phyloP scores from a whole-genome alignment of 2,113 vertebrate species.

The Eulemur macaco region DNA sequence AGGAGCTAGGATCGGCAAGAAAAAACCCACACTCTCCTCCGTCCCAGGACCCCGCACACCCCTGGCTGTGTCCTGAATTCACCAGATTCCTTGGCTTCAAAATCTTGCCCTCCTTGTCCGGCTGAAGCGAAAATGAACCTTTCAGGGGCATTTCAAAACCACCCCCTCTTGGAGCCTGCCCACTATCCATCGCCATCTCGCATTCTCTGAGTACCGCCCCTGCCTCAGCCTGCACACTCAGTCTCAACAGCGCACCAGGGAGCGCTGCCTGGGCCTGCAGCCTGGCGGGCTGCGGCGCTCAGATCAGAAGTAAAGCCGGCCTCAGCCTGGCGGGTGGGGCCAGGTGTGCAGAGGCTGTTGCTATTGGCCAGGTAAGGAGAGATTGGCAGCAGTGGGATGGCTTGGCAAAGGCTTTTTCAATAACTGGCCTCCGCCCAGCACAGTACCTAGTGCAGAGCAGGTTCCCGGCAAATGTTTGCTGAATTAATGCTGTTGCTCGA shows the following conservation, averaged over 20 bases:
- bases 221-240: not conserved
- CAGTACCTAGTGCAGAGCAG: not conserved
- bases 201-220: too few relatives aligned
- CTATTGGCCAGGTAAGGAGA: not conserved
- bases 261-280: not conserved
- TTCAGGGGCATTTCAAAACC: not conserved
- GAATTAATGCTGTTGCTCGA: not conserved
- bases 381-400: not conserved
- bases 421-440: not conserved
- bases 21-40: not conserved
- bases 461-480: too few relatives aligned
- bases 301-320: not conserved
- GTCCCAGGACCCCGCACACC: too few relatives aligned
- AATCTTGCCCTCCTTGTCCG: not conserved
- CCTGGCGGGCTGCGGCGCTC: not conserved
- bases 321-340: not conserved
- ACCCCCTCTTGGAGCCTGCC: not conserved
- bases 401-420: not conserved
- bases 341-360: not conserved
- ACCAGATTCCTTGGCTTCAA: not conserved
- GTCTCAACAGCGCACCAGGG: not conserved
- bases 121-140: not conserved
- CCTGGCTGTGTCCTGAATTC: not conserved
- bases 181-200: too few relatives aligned
- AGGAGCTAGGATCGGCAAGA: rapidly evolving